phyloP scores from a whole-genome alignment of 53 echinoderm and acorn worm genomes.

The Mesocentrotus franciscanus region DNA sequence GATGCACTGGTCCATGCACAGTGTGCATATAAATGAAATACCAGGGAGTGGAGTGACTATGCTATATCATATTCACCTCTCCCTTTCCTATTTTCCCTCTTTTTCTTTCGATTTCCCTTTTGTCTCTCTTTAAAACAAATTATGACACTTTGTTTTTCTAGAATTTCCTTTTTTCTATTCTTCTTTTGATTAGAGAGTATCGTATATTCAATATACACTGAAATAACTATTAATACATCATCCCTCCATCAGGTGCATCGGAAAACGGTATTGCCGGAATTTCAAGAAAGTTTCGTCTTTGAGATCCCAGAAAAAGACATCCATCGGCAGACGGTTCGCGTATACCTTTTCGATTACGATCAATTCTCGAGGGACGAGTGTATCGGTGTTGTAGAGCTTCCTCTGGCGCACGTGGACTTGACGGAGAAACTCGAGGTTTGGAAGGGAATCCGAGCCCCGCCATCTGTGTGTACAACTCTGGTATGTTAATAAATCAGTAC shows the following conservation, averaged over 20 bases:
- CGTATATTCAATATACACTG: background rate
- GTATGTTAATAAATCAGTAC: background rate
- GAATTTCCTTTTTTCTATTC: no score
- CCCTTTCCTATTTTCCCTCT: no score
- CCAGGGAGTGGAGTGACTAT: no score
- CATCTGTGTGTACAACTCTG: slow-evolving; percentile 25
- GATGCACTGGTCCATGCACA: no score
- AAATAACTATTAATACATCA: background rate
- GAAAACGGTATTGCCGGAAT: slow-evolving; percentile 89
- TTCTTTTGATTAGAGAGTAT: no score
- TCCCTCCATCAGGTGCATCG: slow-evolving; percentile 73
- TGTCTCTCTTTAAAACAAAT: no score
- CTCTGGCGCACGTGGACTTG: slow-evolving; percentile 86
- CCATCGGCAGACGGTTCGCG: slow-evolving; percentile 91
- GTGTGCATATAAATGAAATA: no score
- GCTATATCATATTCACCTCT: no score
- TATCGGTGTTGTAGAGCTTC: slow-evolving; percentile 85
- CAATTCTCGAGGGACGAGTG: slow-evolving; percentile 99
- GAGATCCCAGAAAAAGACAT: slow-evolving; percentile 96
- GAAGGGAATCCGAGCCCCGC: slow-evolving; percentile 89
- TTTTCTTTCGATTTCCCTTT: no score
- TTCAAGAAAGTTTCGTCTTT: slow-evolving; percentile 92
- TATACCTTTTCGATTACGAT: slow-evolving; percentile 92
- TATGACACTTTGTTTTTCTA: no score
- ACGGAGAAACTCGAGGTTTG: slow-evolving; percentile 98